Evolutionary conservation across 2,113 vertebrate species (phyloP).

Genomic region (Ammodytes dubius): DNA sequence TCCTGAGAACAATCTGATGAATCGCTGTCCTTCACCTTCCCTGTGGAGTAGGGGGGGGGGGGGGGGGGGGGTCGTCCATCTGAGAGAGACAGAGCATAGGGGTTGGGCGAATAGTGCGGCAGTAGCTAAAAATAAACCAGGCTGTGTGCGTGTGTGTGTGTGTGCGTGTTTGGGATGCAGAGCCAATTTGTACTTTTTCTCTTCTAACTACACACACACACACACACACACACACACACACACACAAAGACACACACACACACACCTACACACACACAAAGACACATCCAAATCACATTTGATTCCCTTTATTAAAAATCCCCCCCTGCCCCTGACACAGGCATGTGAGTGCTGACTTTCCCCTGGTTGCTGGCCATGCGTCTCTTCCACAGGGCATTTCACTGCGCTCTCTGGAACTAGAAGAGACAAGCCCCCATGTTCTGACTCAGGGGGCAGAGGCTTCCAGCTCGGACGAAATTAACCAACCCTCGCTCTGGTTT

Average conservation of each 20-base stretch:
- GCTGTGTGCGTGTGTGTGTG: slow-evolving; percentile 49
- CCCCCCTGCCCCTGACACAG: slow-evolving; percentile 26
- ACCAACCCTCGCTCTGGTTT: slow-evolving; percentile 56
- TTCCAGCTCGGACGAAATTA: slow-evolving; percentile 77
- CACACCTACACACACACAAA: slow-evolving; percentile 33
- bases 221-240: slow-evolving; percentile 30
- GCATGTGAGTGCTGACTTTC: slow-evolving; percentile 57
- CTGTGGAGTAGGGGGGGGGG: not conserved
- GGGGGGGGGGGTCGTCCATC: slow-evolving; percentile 6
- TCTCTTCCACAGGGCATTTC: slow-evolving; percentile 78
- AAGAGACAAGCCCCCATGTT: slow-evolving; percentile 78
- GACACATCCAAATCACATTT: slow-evolving; percentile 53
- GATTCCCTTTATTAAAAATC: slow-evolving; percentile 63
- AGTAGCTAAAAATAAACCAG: slow-evolving; percentile 75
- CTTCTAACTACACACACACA: slow-evolving; percentile 20
- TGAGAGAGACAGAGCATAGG: slow-evolving; percentile 39
- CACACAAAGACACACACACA: slow-evolving; percentile 23
- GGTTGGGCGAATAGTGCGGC: slow-evolving; percentile 54
- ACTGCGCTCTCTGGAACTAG: slow-evolving; percentile 64
- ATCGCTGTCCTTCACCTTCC: slow-evolving; percentile 33
- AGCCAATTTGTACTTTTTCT: slow-evolving; percentile 43
- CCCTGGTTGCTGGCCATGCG: slow-evolving; percentile 55
- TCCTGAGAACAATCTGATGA: slow-evolving; percentile 34
- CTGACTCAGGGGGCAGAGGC: slow-evolving; percentile 66
- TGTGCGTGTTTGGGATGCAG: slow-evolving; percentile 39